A percentile compares a stretch with the other conserved stretches of the same genome.
Conservation (phyloP, 1,140 invertebrate genomes). For the Drosophila parvula region DNA sequence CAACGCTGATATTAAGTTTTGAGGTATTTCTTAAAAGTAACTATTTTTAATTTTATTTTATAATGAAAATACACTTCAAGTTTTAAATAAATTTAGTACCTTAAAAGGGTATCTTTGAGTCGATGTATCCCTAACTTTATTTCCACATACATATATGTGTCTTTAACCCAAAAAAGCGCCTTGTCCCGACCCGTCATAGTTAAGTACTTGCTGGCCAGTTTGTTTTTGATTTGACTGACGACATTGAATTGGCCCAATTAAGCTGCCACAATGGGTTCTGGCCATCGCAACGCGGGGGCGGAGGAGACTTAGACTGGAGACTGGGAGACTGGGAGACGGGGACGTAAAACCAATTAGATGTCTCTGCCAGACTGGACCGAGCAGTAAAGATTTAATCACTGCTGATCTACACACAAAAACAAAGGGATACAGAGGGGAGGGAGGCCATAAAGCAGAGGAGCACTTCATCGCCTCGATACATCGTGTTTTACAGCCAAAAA, state of each 20-base stretch:
- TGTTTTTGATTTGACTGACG: conserved; percentile 48
- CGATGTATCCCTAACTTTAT: fast-evolving
- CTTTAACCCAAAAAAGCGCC: conserved; percentile 33
- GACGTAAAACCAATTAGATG: conserved; percentile 53
- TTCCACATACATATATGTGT: neutral
- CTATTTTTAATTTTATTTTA: no score
- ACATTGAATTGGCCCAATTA: conserved; percentile 55
- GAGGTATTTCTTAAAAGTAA: no score
- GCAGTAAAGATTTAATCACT: conserved; percentile 75
- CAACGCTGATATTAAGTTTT: no score
- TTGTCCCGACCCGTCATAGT: conserved; percentile 20
- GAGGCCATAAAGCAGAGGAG: conserved; percentile 24
- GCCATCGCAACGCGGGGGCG: neutral
- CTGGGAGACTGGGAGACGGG: conserved; percentile 1
- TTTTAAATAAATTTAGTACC: neutral
- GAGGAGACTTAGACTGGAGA: neutral
- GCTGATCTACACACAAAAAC: conserved; percentile 42
- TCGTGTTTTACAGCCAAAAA: conserved; percentile 79
- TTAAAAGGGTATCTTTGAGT: neutral
- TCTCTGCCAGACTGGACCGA: conserved; percentile 34
- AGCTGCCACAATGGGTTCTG: conserved; percentile 45
- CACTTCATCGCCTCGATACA: conserved; percentile 52
- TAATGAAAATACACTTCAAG: no score
- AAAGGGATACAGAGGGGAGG: neutral
- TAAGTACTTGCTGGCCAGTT: conserved; percentile 41